A percentile compares a stretch with the other conserved stretches of the same genome.
These are phyloP conservation scores for Bergia sp. DNA, from an alignment of 92 coral and sea anemone species.

Conservation along the genomic window DNA sequence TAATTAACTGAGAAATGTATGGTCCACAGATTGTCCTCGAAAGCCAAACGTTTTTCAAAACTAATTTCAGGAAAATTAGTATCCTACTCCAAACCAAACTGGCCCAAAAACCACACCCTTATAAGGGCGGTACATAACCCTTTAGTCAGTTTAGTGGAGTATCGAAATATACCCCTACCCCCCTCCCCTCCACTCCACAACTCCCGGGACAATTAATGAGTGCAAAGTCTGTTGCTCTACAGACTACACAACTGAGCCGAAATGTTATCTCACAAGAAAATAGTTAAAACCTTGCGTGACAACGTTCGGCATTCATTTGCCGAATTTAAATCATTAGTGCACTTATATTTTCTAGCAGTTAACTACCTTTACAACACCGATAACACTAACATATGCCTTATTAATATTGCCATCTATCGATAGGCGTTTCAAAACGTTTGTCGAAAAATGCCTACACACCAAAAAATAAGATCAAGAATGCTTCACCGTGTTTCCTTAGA, in stretches of 20 bases:
- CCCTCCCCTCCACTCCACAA: neutral
- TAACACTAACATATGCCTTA: neutral
- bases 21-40: too few species aligned
- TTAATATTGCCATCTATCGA: neutral
- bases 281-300: neutral
- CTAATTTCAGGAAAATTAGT: too few species aligned
- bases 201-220: neutral
- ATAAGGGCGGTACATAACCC: too few species aligned
- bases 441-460: neutral
- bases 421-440: neutral
- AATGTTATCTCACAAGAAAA: neutral
- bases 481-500: neutral
- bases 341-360: neutral
- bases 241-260: neutral
- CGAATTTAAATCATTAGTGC: neutral
- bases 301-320: neutral
- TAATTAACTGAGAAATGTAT: too few species aligned
- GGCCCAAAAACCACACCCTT: too few species aligned
- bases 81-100: too few species aligned
- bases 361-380: neutral
- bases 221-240: neutral
- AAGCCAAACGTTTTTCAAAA: too few species aligned
- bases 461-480: neutral
- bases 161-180: neutral
- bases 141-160: too few species aligned